Conservation (phyloP, 2,113 vertebrate species). For the Sigmodon hispidus region DNA sequence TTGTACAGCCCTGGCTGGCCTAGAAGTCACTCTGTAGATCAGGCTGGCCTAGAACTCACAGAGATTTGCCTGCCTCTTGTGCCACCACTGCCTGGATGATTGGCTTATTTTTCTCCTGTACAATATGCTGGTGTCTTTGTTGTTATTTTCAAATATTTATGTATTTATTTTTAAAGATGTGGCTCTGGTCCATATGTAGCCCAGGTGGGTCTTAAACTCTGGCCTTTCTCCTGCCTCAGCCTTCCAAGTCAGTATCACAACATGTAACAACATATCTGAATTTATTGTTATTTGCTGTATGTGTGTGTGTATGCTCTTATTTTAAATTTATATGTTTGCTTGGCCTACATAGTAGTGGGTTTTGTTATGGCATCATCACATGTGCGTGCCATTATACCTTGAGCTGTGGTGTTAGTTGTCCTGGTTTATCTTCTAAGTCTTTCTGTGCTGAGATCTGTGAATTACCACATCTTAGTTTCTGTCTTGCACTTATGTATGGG, state of each 20-base stretch:
- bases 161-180: neutral
- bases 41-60: neutral
- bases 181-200: neutral
- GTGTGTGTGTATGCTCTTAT: neutral
- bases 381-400: neutral
- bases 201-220: neutral
- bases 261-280: neutral
- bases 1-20: neutral
- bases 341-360: neutral
- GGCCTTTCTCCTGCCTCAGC: neutral
- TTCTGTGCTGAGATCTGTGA: neutral
- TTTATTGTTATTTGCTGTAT: neutral
- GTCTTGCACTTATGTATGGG: neutral
- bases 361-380: neutral
- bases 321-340: neutral
- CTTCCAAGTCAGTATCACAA: neutral
- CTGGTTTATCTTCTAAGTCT: neutral
- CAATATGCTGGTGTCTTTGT: neutral
- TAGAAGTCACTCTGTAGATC: neutral
- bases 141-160: neutral
- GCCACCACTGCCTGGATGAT: neutral
- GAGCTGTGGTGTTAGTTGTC: neutral
- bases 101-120: neutral
- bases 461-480: slow-evolving; percentile 41
- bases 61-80: neutral